Evolutionary conservation across 1,140 invertebrate species (phyloP).

Genomic region (Calycopis cecrops): DNA sequence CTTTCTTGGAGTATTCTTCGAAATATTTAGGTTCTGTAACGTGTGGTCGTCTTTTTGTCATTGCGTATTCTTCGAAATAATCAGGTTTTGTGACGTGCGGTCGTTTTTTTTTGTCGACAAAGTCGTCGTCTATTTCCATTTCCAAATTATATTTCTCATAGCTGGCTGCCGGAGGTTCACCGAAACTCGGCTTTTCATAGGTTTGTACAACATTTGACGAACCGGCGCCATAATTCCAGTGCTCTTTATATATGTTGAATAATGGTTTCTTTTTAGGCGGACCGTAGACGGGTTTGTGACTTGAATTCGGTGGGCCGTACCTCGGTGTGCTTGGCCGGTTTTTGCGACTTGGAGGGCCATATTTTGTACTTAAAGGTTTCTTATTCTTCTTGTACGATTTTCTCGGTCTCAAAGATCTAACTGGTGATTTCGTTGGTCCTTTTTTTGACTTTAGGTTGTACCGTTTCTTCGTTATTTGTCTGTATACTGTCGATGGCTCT

Average conservation of each 20-base stretch:
- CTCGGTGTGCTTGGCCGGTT: constrained; percentile 36
- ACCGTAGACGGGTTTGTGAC: constrained; percentile 32
- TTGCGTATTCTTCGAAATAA: not conserved
- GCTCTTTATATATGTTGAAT: constrained; percentile 29
- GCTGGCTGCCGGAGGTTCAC: constrained; percentile 33
- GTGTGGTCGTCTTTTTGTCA: no score
- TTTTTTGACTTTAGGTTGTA: constrained; percentile 37
- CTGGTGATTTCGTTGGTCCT: constrained; percentile 31
- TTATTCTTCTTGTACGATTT: constrained; percentile 35
- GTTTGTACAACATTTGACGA: constrained; percentile 23
- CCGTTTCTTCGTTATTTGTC: constrained; percentile 42
- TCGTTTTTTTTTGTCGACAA: constrained; percentile 39
- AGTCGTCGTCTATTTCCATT: constrained; percentile 20
- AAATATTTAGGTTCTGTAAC: no score
- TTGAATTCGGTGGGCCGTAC: constrained; percentile 36
- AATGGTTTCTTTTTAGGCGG: constrained; percentile 36
- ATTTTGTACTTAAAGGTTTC: constrained; percentile 24
- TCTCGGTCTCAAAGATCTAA: constrained; percentile 25
- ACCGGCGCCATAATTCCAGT: constrained; percentile 51
- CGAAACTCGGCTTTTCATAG: constrained; percentile 30
- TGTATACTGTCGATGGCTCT: constrained; percentile 48
- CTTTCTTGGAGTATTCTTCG: constrained; percentile 17
- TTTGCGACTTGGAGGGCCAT: constrained; percentile 25
- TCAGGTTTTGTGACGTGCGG: constrained; percentile 31
- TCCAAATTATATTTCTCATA: constrained; percentile 2